Percentiles rank a stretch among this genome's conserved stretches.
These are phyloP conservation scores for Caenorhabditis sp. DNA, from an alignment of 2,888 invertebrate genomes.

Conservation along the genomic window DNA sequence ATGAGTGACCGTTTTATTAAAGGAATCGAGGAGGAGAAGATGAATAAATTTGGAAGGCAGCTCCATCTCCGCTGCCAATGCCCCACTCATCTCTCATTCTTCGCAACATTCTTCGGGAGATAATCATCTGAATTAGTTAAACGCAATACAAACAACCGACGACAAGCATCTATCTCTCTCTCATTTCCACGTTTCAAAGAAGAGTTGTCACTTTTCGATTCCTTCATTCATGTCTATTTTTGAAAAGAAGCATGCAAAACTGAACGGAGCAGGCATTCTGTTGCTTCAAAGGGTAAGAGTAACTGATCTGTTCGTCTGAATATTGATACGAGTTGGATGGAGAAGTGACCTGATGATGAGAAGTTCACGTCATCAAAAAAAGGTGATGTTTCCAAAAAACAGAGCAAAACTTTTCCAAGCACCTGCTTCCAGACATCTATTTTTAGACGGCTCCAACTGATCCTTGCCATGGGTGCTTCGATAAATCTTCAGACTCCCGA, in stretches of 20 bases:
- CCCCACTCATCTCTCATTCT: conserved; percentile 6
- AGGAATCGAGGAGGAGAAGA: conserved; percentile 36
- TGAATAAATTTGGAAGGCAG: conserved; percentile 44
- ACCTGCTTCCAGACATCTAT: too few species aligned
- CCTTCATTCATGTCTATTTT: neutral
- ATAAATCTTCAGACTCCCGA: too few species aligned
- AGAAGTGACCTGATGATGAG: too few species aligned
- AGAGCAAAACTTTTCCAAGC: too few species aligned
- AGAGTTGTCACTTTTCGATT: neutral
- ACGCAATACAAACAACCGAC: conserved; percentile 12
- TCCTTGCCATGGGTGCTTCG: too few species aligned
- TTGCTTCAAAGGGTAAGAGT: too few species aligned
- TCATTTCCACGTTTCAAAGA: conserved; percentile 21
- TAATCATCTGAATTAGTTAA: conserved; percentile 48
- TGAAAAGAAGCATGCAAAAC: neutral
- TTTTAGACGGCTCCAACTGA: too few species aligned
- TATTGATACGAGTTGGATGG: too few species aligned
- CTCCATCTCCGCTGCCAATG: neutral
- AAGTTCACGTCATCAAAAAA: too few species aligned
- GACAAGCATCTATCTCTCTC: neutral
- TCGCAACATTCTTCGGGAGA: conserved; percentile 31
- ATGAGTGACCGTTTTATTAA: conserved; percentile 12
- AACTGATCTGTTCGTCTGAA: too few species aligned
- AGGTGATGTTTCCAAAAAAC: too few species aligned
- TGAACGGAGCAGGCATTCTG: too few species aligned